These are phyloP conservation scores for Heliconius himera DNA, from an alignment of 1,140 invertebrate species.

Conservation along the genomic window DNA sequence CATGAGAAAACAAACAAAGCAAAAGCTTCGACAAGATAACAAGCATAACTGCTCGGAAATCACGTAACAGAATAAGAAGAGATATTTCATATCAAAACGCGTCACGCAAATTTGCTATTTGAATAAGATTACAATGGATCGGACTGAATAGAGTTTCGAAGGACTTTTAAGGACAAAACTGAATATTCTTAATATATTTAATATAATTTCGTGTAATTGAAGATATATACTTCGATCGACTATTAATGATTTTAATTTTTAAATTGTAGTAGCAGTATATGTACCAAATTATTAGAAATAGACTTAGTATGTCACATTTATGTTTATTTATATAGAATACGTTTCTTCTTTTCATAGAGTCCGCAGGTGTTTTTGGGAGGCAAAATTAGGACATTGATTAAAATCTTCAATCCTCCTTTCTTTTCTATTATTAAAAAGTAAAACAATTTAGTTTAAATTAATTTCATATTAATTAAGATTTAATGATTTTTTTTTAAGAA, in stretches of 20 bases:
- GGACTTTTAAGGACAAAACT: slow-evolving; percentile 44
- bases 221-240: background rate
- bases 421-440: too few species aligned
- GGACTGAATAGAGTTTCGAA: slow-evolving; percentile 44
- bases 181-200: slow-evolving; percentile 34
- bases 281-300: too few species aligned
- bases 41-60: slow-evolving; percentile 53
- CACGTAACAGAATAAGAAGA: slow-evolving; percentile 59
- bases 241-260: slow-evolving; percentile 59
- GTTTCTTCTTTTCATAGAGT: background rate
- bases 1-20: slow-evolving; percentile 51
- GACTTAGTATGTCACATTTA: too few species aligned
- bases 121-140: slow-evolving; percentile 52
- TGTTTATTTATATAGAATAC: background rate
- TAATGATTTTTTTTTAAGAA: too few species aligned
- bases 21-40: slow-evolving; percentile 51
- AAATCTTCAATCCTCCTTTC: too few species aligned
- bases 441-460: too few species aligned
- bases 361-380: background rate
- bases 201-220: too few species aligned
- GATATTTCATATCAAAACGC: slow-evolving; percentile 54
- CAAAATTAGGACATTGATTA: too few species aligned
- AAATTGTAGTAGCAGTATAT: too few species aligned
- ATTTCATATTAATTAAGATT: too few species aligned
- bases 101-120: slow-evolving; percentile 59